Conservation (phyloP, 2,113 vertebrate genomes). For the Rhynchomys soricoides region DNA sequence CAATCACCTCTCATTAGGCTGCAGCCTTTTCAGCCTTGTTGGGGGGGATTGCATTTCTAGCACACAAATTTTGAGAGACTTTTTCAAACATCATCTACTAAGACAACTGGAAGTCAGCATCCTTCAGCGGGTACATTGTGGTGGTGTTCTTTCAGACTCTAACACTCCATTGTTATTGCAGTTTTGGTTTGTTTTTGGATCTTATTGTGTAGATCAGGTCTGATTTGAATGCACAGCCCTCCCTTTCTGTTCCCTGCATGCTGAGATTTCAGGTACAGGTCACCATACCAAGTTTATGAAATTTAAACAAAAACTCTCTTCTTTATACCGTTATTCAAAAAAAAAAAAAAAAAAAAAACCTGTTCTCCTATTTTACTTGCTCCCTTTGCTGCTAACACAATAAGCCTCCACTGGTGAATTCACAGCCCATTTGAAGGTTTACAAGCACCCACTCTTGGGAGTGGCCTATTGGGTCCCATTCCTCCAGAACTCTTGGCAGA, state of each 20-base stretch:
- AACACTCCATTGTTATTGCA: background rate
- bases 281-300: background rate
- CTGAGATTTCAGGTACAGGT: background rate
- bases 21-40: background rate
- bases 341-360: background rate
- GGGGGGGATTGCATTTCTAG: background rate
- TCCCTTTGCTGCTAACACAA: background rate
- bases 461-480: background rate
- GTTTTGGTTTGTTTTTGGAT: background rate
- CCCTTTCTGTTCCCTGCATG: background rate
- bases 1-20: background rate
- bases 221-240: background rate
- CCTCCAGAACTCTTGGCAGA: background rate
- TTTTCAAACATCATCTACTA: background rate
- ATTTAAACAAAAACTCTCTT: background rate
- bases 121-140: background rate
- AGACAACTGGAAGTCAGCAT: background rate
- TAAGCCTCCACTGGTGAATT: background rate
- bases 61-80: background rate
- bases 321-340: background rate
- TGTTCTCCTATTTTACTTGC: background rate
- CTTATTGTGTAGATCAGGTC: background rate
- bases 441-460: background rate
- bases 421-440: background rate
- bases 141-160: background rate